Base-by-base conservation (phyloP, 2,888 invertebrate genomes). In the Torymus auratus region DNA sequence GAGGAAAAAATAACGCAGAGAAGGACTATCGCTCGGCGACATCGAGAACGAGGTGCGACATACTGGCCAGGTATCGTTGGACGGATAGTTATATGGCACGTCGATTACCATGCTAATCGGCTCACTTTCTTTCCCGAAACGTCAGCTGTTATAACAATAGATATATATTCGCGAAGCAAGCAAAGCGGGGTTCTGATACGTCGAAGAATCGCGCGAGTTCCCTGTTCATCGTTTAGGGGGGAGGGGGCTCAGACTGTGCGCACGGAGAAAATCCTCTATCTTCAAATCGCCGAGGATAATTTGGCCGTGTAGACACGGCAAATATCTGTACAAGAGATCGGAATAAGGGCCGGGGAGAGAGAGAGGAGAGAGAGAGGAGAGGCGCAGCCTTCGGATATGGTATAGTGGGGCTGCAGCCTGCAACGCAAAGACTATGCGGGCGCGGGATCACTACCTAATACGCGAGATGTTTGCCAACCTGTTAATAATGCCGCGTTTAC, bases 401-500 rank as follows among this genome's bases (percentile, higher is more conserved):
- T 41, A 82, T 74, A 70, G 78, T 74, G 82, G 82, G 56, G 71
- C 69, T n/a, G 80, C 79, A 77, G 68, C 67, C 70, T 23, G 78
- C 77, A 79, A 68, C 71, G 71, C 84, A 88, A 88, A 87, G 88
- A 84, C 86, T 87, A 85, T 86, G 86, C 86, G 85, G 87, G 87
- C 81, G 74, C 60, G 86, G 85, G 86, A 89, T 89, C 89, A 87
- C 88, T 41, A 41, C 7, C 41, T 88, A 87, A 89, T 89, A 88
- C 86, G 86, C 85, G 83, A 86, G 88, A 87, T 89, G 89, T 89
- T 88, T 89, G 88, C 88, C 82, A 86, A 89, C 89, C 89, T 89
- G 89, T 89, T 89, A 89, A 89, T 89, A 89, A 89, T 89, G 89
- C 88, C 86, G 85, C 85, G 89, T 89, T 89, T 89, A 85, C 87